phyloP scores from a whole-genome alignment of 2,113 vertebrate species.

The Ctenodactylus gundi region DNA sequence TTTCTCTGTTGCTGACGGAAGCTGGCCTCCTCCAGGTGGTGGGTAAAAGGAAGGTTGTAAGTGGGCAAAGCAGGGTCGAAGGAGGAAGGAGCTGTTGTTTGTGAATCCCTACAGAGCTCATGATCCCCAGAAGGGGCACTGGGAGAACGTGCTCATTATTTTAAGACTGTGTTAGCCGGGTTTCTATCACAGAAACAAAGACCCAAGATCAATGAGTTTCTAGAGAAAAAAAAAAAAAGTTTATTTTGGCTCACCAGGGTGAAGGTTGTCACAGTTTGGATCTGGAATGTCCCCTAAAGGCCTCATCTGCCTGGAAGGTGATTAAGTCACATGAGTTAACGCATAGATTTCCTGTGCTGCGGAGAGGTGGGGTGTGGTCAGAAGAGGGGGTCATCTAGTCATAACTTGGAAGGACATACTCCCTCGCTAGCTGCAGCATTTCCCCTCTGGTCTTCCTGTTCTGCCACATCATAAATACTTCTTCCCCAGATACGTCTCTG shows the following conservation, averaged over 20 bases:
- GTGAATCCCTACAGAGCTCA: background rate
- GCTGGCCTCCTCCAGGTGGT: background rate
- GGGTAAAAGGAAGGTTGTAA: background rate
- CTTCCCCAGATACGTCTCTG: too few species aligned
- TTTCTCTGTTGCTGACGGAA: background rate
- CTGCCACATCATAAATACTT: too few species aligned
- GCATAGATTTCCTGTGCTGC: too few species aligned
- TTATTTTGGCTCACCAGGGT: background rate
- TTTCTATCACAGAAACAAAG: background rate
- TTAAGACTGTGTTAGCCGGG: background rate
- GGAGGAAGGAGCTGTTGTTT: background rate
- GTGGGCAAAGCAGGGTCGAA: background rate
- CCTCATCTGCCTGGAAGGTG: too few species aligned
- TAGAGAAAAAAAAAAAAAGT: background rate
- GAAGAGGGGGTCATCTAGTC: too few species aligned
- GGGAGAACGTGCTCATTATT: background rate
- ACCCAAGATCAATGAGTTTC: background rate
- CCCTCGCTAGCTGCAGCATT: too few species aligned
- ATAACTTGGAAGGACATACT: too few species aligned
- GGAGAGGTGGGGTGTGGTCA: too few species aligned
- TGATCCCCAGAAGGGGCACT: background rate
- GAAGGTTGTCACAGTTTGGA: too few species aligned
- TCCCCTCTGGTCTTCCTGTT: too few species aligned
- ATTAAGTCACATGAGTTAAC: too few species aligned
- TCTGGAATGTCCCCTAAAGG: too few species aligned